These are phyloP conservation scores for Epinotia bilunana DNA, from an alignment of 2,888 invertebrate species.

Conservation along the genomic window DNA sequence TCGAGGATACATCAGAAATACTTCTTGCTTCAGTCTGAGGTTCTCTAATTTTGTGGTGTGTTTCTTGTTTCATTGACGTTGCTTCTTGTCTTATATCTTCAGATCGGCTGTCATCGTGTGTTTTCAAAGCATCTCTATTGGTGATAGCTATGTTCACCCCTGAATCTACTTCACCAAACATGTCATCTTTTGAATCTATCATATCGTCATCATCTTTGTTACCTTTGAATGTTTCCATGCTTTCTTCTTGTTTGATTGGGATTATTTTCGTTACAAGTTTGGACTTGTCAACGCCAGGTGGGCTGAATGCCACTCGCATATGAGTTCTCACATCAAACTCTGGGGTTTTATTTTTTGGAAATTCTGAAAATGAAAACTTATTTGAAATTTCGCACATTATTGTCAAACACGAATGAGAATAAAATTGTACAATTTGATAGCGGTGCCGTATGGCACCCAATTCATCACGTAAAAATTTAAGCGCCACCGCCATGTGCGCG, in stretches of 20 bases:
- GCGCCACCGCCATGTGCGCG: no score
- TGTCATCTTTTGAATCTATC: conserved; percentile 45
- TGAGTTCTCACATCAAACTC: conserved; percentile 46
- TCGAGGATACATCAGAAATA: conserved; percentile 39
- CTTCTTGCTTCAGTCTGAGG: conserved; percentile 17
- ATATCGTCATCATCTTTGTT: conserved; percentile 31
- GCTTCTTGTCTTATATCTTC: conserved; percentile 3
- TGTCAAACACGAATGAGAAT: background rate
- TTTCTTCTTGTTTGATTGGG: conserved; percentile 35
- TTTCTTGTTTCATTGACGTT: background rate
- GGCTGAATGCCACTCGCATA: conserved; percentile 55
- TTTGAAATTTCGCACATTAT: background rate
- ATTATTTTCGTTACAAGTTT: conserved; percentile 48
- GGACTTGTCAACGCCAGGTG: conserved; percentile 52
- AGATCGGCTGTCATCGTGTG: background rate
- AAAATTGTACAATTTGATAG: no score
- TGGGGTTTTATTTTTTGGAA: conserved; percentile 27
- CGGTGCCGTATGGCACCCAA: no score
- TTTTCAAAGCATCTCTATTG: conserved; percentile 42
- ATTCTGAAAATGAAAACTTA: conserved; percentile 25
- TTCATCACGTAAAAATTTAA: no score
- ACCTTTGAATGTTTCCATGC: conserved; percentile 38
- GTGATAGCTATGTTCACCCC: conserved; percentile 51
- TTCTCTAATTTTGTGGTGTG: background rate
- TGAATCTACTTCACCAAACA: conserved; percentile 55